These are phyloP conservation scores for Alectura lathami DNA, from an alignment of 2,113 vertebrate species.

Conservation along the genomic window DNA sequence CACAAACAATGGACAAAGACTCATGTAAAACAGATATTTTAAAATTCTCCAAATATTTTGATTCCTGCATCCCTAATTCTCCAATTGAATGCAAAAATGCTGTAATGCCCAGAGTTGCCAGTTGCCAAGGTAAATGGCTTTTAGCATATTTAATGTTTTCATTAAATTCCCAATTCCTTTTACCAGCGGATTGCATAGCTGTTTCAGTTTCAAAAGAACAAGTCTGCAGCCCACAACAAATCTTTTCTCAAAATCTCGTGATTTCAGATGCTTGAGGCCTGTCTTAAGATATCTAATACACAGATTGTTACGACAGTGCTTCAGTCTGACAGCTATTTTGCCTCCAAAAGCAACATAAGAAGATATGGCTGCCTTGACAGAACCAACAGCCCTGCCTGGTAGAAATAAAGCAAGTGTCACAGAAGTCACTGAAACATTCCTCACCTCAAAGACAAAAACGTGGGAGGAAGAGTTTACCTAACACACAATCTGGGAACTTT, in stretches of 20 bases:
- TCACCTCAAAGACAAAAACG: slow-evolving; percentile 5
- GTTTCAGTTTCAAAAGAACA: neutral
- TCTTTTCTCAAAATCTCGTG: neutral
- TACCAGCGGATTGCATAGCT: neutral
- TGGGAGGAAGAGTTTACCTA: slow-evolving; percentile 39
- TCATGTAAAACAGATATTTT: neutral
- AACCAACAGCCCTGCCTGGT: neutral
- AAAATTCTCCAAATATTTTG: neutral
- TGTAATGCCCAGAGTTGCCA: neutral
- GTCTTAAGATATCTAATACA: neutral
- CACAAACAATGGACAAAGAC: neutral
- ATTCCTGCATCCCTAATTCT: neutral
- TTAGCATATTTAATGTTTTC: neutral
- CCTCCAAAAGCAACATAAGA: neutral
- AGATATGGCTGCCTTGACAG: neutral
- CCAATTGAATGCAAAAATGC: neutral
- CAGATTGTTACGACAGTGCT: neutral
- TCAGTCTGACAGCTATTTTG: neutral
- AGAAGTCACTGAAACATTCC: slow-evolving; percentile 35
- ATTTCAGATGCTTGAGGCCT: neutral
- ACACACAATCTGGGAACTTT: slow-evolving; percentile 15
- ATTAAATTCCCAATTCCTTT: neutral
- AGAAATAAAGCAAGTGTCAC: neutral
- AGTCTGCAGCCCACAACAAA: neutral
- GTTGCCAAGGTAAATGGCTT: neutral